These are phyloP conservation scores for Papilio gigon DNA, from an alignment of 2,888 invertebrate genomes.

Conservation along the genomic window DNA sequence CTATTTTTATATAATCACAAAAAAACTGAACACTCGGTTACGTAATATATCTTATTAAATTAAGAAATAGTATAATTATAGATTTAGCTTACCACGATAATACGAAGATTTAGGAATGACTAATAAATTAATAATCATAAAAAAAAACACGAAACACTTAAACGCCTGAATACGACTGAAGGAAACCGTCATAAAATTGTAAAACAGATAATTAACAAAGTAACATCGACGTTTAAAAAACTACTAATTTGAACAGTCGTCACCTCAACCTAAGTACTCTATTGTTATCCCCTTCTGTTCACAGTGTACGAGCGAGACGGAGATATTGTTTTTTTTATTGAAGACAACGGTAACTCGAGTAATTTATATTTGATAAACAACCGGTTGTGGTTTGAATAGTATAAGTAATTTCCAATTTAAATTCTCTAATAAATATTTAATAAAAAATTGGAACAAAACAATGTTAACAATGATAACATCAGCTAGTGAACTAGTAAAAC, in stretches of 20 bases:
- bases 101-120: too few species aligned
- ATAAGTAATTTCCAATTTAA: background rate
- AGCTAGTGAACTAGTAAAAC: too few species aligned
- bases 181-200: background rate
- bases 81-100: background rate
- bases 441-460: too few species aligned
- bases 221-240: background rate
- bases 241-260: too few species aligned
- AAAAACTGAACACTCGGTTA: background rate
- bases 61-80: background rate
- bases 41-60: background rate
- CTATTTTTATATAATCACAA: conserved; percentile 44
- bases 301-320: too few species aligned
- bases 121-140: background rate
- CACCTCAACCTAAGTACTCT: too few species aligned
- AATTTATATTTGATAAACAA: conserved; percentile 25
- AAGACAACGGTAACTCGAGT: too few species aligned
- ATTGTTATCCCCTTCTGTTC: too few species aligned
- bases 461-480: too few species aligned
- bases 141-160: background rate
- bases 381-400: conserved; percentile 4
- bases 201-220: conserved; percentile 1
- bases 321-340: too few species aligned
- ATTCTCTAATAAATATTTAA: background rate
- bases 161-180: background rate